Conservation (phyloP, 2,113 vertebrate genomes). For the Oreocharis arfaki region DNA sequence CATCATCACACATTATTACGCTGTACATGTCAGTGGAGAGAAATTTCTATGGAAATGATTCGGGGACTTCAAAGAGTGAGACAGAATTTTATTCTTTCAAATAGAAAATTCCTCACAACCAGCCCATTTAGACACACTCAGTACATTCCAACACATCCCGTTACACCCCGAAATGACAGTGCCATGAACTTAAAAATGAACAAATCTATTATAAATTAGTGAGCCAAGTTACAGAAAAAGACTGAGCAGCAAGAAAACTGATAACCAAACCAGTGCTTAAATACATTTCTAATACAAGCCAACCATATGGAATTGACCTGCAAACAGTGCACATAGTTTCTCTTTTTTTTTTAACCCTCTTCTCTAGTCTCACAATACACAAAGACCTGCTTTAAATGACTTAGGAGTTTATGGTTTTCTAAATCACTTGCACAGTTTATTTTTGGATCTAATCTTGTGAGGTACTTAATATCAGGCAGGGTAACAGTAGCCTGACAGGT, state of each 20-base stretch:
- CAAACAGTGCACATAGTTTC: background rate
- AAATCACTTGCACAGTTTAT: background rate
- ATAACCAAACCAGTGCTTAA: constrained; percentile 18
- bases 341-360: background rate
- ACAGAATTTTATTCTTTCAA: constrained; percentile 56
- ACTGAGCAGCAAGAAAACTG: constrained; percentile 15
- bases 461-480: background rate
- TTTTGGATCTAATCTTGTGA: background rate
- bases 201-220: constrained; percentile 25
- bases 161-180: background rate
- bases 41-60: background rate
- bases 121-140: constrained; percentile 26
- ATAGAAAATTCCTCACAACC: constrained; percentile 53
- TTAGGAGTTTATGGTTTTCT: background rate
- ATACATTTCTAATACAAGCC: constrained; percentile 1
- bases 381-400: background rate
- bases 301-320: background rate
- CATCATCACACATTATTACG: background rate
- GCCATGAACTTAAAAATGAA: constrained; percentile 21
- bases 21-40: background rate
- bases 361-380: background rate
- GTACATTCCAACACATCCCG: background rate
- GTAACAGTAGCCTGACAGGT: background rate
- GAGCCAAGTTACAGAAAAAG: constrained; percentile 35
- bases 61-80: background rate